These are phyloP conservation scores for Sepiola atlantica DNA, from an alignment of 2,888 invertebrate species.

Conservation along the genomic window DNA sequence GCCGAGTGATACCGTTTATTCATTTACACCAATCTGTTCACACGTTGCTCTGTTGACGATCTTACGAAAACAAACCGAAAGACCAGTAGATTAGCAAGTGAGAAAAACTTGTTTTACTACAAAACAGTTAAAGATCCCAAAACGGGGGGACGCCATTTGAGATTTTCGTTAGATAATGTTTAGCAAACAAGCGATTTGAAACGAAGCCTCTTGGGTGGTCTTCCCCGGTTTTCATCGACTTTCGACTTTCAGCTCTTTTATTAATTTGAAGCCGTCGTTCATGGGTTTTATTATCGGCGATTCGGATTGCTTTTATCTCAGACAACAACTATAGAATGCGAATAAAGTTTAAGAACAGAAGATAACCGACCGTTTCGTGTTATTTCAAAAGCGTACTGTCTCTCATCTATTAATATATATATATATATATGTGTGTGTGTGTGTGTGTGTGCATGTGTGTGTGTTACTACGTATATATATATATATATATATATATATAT, in stretches of 20 bases:
- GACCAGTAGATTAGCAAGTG: not conserved
- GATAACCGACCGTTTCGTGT: no score
- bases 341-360: not conserved
- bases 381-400: no score
- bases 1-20: not conserved
- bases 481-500: no score
- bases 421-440: no score
- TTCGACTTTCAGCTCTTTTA: not conserved
- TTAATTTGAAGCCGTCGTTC: not conserved
- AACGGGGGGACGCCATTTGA: not conserved
- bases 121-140: not conserved
- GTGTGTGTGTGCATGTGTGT: no score
- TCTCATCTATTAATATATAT: no score
- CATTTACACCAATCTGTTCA: not conserved
- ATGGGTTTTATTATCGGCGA: not conserved
- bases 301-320: not conserved
- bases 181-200: not conserved
- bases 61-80: not conserved
- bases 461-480: no score
- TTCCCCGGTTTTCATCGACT: not conserved
- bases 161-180: slow-evolving; percentile 8
- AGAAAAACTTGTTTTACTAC: not conserved
- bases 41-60: not conserved
- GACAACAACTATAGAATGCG: not conserved
- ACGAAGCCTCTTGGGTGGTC: not conserved